phyloP scores from a whole-genome alignment of 2,888 invertebrate genomes.

The Lepidocyrtinus sp. region DNA sequence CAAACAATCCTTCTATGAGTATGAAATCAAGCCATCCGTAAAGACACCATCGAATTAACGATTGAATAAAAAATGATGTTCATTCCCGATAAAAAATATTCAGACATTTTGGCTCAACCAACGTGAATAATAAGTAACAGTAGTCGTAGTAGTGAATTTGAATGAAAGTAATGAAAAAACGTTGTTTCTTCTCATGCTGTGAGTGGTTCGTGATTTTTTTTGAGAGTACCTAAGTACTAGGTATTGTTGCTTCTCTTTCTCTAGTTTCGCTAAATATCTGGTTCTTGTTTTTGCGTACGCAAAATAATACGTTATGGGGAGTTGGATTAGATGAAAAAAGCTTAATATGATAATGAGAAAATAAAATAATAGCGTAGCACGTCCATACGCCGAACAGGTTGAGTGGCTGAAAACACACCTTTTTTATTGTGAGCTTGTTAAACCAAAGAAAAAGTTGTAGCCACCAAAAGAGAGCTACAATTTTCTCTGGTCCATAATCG shows the following conservation, averaged over 20 bases:
- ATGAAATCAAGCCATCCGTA: conserved; percentile 16
- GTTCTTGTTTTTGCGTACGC: conserved; percentile 54
- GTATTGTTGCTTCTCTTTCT: conserved; percentile 28
- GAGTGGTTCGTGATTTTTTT: not conserved
- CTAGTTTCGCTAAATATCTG: conserved; percentile 46
- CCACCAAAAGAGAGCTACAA: conserved; percentile 1
- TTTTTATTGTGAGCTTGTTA: conserved; percentile 3
- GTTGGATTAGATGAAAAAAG: conserved; percentile 20
- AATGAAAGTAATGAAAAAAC: not conserved
- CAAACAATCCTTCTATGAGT: conserved; percentile 3
- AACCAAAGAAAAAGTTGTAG: conserved; percentile 7
- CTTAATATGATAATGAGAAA: conserved; percentile 5
- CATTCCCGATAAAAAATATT: conserved; percentile 13
- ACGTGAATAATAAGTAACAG: not conserved
- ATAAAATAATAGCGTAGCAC: conserved; percentile 9
- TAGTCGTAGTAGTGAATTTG: conserved; percentile 13
- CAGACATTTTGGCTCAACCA: not conserved
- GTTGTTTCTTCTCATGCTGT: not conserved
- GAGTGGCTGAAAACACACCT: conserved; percentile 10
- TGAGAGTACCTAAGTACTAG: not conserved
- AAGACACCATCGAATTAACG: conserved; percentile 43
- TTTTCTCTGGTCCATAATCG: conserved; percentile 7
- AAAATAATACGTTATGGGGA: conserved; percentile 8
- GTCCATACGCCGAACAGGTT: not conserved
- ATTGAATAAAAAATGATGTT: conserved; percentile 8